These are phyloP conservation scores for Protobothrops flavoviridis DNA, from an alignment of 2,113 vertebrate genomes.

Conservation along the genomic window DNA sequence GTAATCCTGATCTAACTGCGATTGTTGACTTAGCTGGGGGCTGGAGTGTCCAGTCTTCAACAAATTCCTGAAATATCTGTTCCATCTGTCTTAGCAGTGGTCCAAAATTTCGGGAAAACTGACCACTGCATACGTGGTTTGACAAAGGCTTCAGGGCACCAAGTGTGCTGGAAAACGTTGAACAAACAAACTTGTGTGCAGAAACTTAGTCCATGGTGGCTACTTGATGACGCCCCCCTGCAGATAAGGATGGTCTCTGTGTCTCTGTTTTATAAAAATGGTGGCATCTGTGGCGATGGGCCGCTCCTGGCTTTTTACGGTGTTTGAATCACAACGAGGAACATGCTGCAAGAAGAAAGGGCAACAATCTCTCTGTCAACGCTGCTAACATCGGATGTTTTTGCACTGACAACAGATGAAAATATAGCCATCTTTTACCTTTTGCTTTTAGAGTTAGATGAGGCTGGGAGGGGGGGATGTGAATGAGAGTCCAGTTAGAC, in stretches of 20 bases:
- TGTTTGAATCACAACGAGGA: not conserved
- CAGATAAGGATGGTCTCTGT: slow-evolving; percentile 19
- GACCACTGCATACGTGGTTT: slow-evolving; percentile 60
- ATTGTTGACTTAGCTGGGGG: slow-evolving; percentile 21
- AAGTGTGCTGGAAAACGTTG: slow-evolving; percentile 48
- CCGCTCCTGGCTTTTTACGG: not conserved
- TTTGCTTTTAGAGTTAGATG: too few species aligned
- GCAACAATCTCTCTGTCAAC: not conserved
- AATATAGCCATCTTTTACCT: too few species aligned
- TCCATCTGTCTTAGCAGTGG: slow-evolving; percentile 8
- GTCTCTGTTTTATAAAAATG: slow-evolving; percentile 38
- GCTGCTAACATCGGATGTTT: too few species aligned
- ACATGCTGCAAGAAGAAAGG: not conserved
- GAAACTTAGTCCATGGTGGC: slow-evolving; percentile 14
- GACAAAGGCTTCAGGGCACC: slow-evolving; percentile 53
- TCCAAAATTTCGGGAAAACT: slow-evolving; percentile 59
- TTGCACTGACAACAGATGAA: too few species aligned
- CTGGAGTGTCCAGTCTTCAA: not conserved
- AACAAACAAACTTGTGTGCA: slow-evolving; percentile 56
- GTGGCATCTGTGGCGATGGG: not conserved
- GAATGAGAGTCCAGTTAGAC: too few species aligned
- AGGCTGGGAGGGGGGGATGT: too few species aligned
- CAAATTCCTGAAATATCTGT: slow-evolving; percentile 40
- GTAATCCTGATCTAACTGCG: slow-evolving; percentile 7
- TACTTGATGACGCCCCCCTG: slow-evolving; percentile 27